Evolutionary conservation across 2,888 invertebrate species (phyloP), one percentile per base, ranked within the genome.

Genomic region (Nemurella pictetii): DNA sequence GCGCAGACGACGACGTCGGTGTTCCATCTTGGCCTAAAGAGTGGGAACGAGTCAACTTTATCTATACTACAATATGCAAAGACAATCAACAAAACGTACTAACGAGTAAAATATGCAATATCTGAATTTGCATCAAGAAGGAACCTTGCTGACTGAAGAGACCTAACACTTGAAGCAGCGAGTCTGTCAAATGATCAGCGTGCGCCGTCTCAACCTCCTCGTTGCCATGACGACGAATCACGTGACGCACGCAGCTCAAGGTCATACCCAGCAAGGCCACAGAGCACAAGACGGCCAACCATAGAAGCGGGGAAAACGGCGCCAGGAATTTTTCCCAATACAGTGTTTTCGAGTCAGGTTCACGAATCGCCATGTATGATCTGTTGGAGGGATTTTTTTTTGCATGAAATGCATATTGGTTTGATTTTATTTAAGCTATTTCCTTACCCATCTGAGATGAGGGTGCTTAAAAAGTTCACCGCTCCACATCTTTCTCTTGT

Each of bases 381-480:
- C 55, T 55, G 55, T 20, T 12, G 15, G 15, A 55, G 5, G 20
- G 12, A 20, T 20, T 55, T 12, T 55, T 55, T 2, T 55, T 55
- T 2, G 9, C 20, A 1, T 20, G 15, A 55, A 55, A 20, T 55
- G 9, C n/a, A 2, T 12, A 35, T 55, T 15, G 12, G 9, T 20
- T 20, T 20, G 20, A 7, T 35, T 7, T 35, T 7, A 35, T 7
- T 35, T 4, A 7, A 35, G 4, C 12, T 35, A 4, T 35, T 35
- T 35, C 9, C 55, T 20, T 74, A 85, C 85, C 85, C 85, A 0
- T 83, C 83, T 4, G 85, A 78, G 26, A 84, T 12, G 1, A 90
- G 87, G 0, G 90, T 90, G 0, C 89, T 89, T 15, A 90, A 89
- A 84, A 89, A 90, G 74, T 88, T 87, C 0, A 90, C 86, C 12